Evolutionary conservation across 2,797 vertebrate species (phyloP), one percentile per base, ranked within the genome.

Genomic region (Lacerta viridis): DNA sequence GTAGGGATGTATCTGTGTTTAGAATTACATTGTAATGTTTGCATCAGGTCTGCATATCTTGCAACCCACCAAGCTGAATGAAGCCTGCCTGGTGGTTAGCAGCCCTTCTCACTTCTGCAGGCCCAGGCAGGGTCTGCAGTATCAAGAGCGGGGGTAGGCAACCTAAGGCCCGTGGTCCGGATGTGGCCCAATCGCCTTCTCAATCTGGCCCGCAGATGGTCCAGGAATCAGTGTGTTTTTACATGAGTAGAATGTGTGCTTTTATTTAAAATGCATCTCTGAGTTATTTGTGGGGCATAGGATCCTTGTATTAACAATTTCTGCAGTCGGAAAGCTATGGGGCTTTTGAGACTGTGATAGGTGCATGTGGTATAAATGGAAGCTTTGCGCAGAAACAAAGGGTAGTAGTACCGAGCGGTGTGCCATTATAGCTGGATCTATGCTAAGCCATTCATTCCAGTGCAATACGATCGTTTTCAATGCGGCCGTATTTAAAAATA

Each of bases 401-500:
- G 76, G 9, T 3, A 5, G 15, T n/a, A 29, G 59, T 74, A 7
- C 64, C 61, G 33, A 25, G 15, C 27, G 9, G 8, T 36, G 2
- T 66, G n/a, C 55, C 23, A 7, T 36, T 66, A 20, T 27, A 85
- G 39, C 76, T 33, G 55, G 39, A 66, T 27, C n/a, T 33, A 10
- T 5, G 41, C 46, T 74, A 55, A 84, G 23, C 83, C 77, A 80
- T 85, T 89, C 77, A 75, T 81, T 39, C 41, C 25, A n/a, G n/a
- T 50, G 27, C 50, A 64, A 25, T 66, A n/a, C n/a, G 15, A 43
- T 85, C 55, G 23, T 17, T 66, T 80, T 80, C 41, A 3, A 41
- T 81, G 55, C 11, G 4, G 71, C 80, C 55, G n/a, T 85, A 39
- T 74, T 85, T 85, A 76, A 85, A 85, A 89, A 85, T 89, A 89